Conservation (phyloP, 2,888 invertebrate species). For the Chymomyza amoena region DNA sequence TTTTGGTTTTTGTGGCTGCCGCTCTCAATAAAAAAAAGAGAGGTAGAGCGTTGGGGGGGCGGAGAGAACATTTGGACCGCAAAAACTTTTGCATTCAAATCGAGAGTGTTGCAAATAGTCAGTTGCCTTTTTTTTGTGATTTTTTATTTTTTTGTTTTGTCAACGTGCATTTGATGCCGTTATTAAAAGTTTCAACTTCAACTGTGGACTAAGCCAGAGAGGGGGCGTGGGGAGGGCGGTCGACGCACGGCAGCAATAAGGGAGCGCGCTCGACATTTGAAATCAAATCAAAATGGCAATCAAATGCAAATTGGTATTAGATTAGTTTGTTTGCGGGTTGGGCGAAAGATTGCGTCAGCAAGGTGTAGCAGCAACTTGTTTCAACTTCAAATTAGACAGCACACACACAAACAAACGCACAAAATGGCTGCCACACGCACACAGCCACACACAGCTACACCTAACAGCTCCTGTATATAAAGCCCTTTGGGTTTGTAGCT, state of each 20-base stretch:
- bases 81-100: conserved; percentile 48
- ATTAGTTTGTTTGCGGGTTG: conserved; percentile 60
- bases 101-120: conserved; percentile 34
- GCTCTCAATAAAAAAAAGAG: conserved; percentile 38
- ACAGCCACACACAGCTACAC: conserved; percentile 6
- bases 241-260: conserved; percentile 18
- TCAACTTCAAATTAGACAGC: conserved; percentile 55
- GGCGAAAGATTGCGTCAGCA: conserved; percentile 10
- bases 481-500: conserved; percentile 20
- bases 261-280: conserved; percentile 11
- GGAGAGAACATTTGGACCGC: conserved; percentile 31
- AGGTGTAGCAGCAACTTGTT: conserved; percentile 32
- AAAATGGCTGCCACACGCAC: neutral
- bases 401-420: neutral
- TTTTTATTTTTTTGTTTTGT: conserved; percentile 15
- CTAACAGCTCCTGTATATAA: too few species aligned
- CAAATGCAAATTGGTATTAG: conserved; percentile 72
- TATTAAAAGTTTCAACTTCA: conserved; percentile 39
- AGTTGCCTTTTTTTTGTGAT: neutral
- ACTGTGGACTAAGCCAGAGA: neutral
- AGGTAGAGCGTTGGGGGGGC: neutral
- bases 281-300: conserved; percentile 68
- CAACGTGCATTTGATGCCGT: conserved; percentile 1
- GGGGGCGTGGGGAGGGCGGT: too few species aligned
- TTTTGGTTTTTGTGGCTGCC: conserved; percentile 25